A percentile compares a stretch with the other conserved stretches of the same genome.
Evolutionary conservation across 2,797 vertebrate genomes (phyloP).

Genomic region (Poeciliopsis gracilis): DNA sequence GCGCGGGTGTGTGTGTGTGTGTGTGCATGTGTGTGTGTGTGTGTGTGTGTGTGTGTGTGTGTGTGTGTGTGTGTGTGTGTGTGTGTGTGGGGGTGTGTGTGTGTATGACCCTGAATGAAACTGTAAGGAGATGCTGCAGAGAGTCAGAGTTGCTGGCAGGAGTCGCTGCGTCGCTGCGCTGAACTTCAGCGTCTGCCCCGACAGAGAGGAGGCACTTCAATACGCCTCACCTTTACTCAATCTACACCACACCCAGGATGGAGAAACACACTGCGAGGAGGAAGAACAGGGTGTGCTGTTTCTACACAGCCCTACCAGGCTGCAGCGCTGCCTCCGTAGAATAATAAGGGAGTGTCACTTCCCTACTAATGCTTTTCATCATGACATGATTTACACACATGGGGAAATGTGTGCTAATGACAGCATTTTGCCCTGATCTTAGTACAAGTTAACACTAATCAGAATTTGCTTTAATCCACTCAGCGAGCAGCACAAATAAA

Average conservation of each 20-base stretch:
- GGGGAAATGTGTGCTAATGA: not conserved
- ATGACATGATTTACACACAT: not conserved
- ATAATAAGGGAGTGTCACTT: not conserved
- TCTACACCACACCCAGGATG: conserved; percentile 5
- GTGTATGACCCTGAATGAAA: not conserved
- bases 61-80: too few relatives aligned
- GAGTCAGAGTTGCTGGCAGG: conserved; percentile 14
- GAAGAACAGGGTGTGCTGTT: not conserved
- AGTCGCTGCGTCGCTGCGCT: conserved; percentile 5
- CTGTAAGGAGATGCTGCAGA: conserved; percentile 18
- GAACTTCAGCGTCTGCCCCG: conserved; percentile 10
- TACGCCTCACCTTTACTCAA: conserved; percentile 25
- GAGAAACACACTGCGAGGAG: not conserved
- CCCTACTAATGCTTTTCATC: not conserved
- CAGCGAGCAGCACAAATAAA: not conserved
- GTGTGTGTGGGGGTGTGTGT: too few relatives aligned
- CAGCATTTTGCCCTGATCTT: not conserved
- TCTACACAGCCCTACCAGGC: not conserved
- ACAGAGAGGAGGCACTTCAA: conserved; percentile 12
- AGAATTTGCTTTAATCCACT: not conserved
- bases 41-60: too few relatives aligned
- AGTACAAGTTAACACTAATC: not conserved
- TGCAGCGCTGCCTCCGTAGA: not conserved
- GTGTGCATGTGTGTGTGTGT: too few relatives aligned
- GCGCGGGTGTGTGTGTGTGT: too few relatives aligned